Evolutionary conservation across 2,113 vertebrate species (phyloP).

Genomic region (Numenius arquata): DNA sequence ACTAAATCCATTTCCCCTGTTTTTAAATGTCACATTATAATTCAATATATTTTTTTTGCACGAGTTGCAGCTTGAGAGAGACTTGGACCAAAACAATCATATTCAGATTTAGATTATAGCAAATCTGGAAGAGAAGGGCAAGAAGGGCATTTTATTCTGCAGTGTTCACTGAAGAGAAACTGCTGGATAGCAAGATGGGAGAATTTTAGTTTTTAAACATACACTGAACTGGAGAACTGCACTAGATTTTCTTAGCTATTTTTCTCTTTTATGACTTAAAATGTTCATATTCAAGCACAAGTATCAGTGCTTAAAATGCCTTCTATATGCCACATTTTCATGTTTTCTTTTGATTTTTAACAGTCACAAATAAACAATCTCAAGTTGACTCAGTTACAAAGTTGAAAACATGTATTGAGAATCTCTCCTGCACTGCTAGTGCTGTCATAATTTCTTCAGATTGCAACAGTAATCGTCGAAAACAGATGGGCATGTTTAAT

Average conservation of each 20-base stretch:
- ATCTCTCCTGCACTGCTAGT: background rate
- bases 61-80: background rate
- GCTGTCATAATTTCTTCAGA: background rate
- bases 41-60: background rate
- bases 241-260: background rate
- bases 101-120: background rate
- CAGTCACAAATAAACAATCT: background rate
- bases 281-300: background rate
- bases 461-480: background rate
- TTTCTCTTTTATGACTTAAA: background rate
- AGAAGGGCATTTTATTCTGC: background rate
- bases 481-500: background rate
- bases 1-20: accelerated
- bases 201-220: background rate
- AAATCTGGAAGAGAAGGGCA: background rate
- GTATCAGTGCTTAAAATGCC: background rate
- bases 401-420: background rate
- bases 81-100: background rate
- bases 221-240: background rate
- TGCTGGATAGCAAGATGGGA: background rate
- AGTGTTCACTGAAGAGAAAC: background rate
- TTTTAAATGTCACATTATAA: background rate
- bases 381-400: background rate
- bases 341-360: background rate
- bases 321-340: background rate